A percentile compares a stretch with the other conserved stretches of the same genome.
These are phyloP conservation scores for Orchesella cincta DNA, from an alignment of 1,140 invertebrate genomes.

Conservation along the genomic window DNA sequence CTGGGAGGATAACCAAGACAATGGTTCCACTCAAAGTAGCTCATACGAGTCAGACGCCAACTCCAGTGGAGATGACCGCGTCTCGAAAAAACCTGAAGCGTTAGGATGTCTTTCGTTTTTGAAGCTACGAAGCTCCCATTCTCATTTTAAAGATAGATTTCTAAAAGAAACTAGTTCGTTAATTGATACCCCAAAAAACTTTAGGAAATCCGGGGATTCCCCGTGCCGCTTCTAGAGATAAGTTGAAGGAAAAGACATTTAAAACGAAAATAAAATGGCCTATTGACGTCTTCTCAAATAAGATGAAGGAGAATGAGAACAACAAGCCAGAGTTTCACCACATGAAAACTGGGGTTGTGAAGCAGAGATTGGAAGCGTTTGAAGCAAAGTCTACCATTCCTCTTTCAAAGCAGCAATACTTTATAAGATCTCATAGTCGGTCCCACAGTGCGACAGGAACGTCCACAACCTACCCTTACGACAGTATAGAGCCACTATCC, in stretches of 20 bases:
- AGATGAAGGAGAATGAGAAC: constrained; percentile 3
- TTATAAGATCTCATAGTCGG: constrained; percentile 39
- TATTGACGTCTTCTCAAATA: background rate
- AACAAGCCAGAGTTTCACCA: constrained; percentile 15
- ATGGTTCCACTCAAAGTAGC: background rate
- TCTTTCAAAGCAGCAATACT: constrained; percentile 33
- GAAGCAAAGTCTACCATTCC: constrained; percentile 43
- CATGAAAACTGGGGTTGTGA: constrained; percentile 42
- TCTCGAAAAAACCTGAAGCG: background rate
- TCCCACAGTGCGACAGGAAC: constrained; percentile 44
- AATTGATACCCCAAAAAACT: background rate
- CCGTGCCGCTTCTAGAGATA: constrained; percentile 6
- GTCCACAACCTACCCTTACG: constrained; percentile 23
- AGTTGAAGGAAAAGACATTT: constrained; percentile 4
- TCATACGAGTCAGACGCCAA: constrained; percentile 12
- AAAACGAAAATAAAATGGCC: constrained; percentile 10
- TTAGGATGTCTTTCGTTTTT: constrained; percentile 3
- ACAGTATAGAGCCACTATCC: constrained; percentile 19
- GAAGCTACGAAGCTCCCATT: background rate
- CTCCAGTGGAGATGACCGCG: constrained; percentile 14
- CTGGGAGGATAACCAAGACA: background rate
- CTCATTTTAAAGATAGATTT: background rate
- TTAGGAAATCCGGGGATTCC: constrained; percentile 4
- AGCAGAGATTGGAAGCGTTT: constrained; percentile 45
- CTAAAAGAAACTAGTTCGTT: background rate